phyloP scores from a whole-genome alignment of 1,140 invertebrate genomes.

The Tetranychus cinnabarinus region DNA sequence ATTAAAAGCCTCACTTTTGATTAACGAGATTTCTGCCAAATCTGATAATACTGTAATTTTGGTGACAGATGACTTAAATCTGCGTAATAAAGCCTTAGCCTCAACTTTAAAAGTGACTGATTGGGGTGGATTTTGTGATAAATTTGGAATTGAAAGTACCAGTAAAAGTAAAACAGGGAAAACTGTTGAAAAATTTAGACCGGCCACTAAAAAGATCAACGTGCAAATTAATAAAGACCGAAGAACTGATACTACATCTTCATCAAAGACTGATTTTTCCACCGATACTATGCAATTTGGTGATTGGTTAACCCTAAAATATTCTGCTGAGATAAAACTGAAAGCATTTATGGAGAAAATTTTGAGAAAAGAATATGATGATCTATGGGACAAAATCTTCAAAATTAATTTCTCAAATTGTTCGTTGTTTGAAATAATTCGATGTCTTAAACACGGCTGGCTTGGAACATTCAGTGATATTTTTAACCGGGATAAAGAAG shows the following conservation, averaged over 20 bases:
- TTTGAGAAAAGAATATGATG: not conserved
- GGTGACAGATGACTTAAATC: conserved; percentile 3
- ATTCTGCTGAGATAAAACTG: not conserved
- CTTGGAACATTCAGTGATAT: conserved; percentile 1
- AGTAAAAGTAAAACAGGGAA: no score
- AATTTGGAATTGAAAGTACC: no score
- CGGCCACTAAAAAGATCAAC: not conserved
- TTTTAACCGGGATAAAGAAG: not conserved
- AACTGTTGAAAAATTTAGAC: not conserved
- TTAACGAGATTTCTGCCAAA: not conserved
- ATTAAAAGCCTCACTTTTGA: not conserved
- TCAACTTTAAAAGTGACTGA: not conserved
- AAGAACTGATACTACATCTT: not conserved
- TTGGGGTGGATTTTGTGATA: not conserved
- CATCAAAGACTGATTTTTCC: not conserved
- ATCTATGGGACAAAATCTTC: conserved; percentile 1
- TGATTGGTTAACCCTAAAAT: not conserved
- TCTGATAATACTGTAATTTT: not conserved
- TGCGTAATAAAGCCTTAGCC: not conserved
- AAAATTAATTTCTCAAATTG: not conserved
- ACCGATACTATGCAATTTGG: not conserved
- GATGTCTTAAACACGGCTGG: not conserved
- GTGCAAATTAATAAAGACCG: not conserved
- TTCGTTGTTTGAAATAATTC: not conserved
- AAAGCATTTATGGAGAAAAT: not conserved